Percentiles rank a stretch among this genome's conserved stretches.
Evolutionary conservation across 1,140 invertebrate species (phyloP).

Genomic region (Pollicipes pollicipes): DNA sequence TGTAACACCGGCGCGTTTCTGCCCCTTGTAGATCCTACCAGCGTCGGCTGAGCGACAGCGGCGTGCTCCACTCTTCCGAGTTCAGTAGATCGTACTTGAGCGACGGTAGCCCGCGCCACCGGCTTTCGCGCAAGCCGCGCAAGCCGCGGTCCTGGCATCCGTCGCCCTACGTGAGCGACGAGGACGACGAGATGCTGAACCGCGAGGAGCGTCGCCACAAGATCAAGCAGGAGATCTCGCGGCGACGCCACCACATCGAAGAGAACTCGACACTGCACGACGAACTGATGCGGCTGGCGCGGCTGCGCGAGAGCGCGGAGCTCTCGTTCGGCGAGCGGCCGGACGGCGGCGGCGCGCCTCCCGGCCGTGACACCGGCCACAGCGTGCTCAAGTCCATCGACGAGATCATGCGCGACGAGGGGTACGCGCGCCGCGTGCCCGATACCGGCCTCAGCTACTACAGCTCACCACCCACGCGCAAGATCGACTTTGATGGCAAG

Average conservation of each 20-base stretch:
- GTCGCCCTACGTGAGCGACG: constrained; percentile 35
- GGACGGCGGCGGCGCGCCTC: constrained; percentile 21
- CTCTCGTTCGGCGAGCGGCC: constrained; percentile 19
- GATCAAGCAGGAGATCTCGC: constrained; percentile 43
- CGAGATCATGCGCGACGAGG: constrained; percentile 30
- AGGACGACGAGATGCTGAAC: constrained; percentile 29
- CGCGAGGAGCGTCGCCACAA: constrained; percentile 40
- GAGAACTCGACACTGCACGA: constrained; percentile 38
- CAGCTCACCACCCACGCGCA: constrained; percentile 14
- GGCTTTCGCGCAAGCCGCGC: not conserved
- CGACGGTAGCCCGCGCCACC: not conserved
- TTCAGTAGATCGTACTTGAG: not conserved
- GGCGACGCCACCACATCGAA: constrained; percentile 40
- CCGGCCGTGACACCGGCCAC: constrained; percentile 21
- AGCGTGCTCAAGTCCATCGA: constrained; percentile 35
- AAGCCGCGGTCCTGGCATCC: constrained; percentile 38
- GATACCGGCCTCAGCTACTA: constrained; percentile 17
- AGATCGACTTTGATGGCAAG: constrained; percentile 25
- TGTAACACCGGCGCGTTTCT: not conserved
- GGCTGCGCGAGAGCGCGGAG: constrained; percentile 29
- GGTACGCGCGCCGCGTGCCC: constrained; percentile 11
- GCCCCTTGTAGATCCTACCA: not conserved
- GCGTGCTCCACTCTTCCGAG: not conserved
- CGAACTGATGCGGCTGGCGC: constrained; percentile 35
- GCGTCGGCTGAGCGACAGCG: not conserved